Base-by-base conservation (phyloP, 2,888 invertebrate genomes). In the Phyllotreta striolata region DNA sequence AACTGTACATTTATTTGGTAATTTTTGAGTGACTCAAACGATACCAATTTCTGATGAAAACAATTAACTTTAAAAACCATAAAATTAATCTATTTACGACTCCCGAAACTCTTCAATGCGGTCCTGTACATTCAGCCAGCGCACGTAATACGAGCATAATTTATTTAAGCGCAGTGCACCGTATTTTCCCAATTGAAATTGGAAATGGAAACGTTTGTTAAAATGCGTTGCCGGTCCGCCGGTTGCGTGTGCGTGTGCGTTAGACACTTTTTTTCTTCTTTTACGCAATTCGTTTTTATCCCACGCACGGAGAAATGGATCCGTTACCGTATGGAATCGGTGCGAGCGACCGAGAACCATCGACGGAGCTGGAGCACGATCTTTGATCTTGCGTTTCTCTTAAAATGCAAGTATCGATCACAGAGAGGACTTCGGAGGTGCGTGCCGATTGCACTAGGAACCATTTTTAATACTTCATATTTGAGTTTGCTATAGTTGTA, bases 161-260 rank as follows among this genome's bases (percentile, higher is more conserved):
- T 73, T 73, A 74, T 73, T 66, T 74, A 71, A 69, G 70, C 66
- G 68, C 66, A 66, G 70, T 73, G 72, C 64, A 62, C 66, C 67
- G 70, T 73, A 73, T 74, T 73, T 52, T 52, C 9, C 38, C 52
- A 52, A 49, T 74, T 73, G 61, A 68, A 68, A 72, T 65, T 68
- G 66, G 63, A 64, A 60, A 66, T 71, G 70, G 60, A 67, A 69
- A 71, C 62, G 64, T 51, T 63, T 64, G 63, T 67, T 56, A 64
- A 44, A 57, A 57, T 38, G 38, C 44, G 24, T 67, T 65, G 66
- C 24, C 44, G 10, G 37, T 51, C 12, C 37, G 13, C 10, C 44
- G 58, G 38, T 49, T 39, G 49, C 58, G 39, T 58, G 47, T 58
- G 40, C 49, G 47, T 39, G 9, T 38, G 24, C 24, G 24, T 47